These are phyloP conservation scores for Phania funesta DNA, from an alignment of 2,888 invertebrate species.

Conservation along the genomic window DNA sequence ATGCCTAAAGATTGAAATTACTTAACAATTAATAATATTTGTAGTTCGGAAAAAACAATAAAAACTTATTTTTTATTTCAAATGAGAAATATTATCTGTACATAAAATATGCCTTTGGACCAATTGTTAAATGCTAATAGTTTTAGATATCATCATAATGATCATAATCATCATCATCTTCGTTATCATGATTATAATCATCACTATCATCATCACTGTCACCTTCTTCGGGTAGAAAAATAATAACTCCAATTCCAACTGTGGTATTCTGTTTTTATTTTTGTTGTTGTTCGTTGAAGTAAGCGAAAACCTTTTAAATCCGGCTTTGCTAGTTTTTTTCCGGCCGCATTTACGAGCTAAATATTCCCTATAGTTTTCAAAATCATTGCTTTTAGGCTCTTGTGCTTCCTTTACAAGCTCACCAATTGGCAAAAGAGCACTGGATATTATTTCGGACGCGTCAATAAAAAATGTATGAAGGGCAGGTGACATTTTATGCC, in stretches of 20 bases:
- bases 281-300: background rate
- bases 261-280: no score
- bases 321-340: background rate
- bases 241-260: background rate
- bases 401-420: no score
- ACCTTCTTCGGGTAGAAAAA: background rate
- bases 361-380: no score
- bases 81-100: background rate
- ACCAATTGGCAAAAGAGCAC: no score
- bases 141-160: no score
- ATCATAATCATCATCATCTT: background rate
- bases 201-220: background rate
- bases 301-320: no score
- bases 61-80: background rate
- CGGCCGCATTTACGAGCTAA: background rate
- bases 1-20: no score
- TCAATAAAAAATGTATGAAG: constrained; percentile 2
- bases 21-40: no score
- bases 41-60: background rate
- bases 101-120: background rate
- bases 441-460: no score
- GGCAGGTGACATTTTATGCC: constrained; percentile 4
- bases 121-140: background rate
- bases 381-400: no score
- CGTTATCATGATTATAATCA: background rate